Conservation (phyloP, 2,888 invertebrate genomes). For the Euproctis similis region DNA sequence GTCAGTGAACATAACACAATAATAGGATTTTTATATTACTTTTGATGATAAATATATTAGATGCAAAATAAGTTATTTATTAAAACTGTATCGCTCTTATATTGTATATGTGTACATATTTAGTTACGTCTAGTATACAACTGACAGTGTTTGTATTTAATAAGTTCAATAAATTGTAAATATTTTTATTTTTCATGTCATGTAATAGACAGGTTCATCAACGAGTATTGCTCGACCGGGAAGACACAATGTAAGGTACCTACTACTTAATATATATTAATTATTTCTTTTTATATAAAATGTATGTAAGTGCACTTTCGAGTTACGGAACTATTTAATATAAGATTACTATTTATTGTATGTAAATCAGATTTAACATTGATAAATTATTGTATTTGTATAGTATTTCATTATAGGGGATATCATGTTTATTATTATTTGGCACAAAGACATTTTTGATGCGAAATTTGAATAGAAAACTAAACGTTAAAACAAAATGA, state of each 20-base stretch:
- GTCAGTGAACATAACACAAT: too few species aligned
- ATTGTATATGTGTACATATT: conserved; percentile 67
- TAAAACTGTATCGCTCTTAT: conserved; percentile 42
- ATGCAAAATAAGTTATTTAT: too few species aligned
- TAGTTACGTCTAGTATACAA: conserved; percentile 65
- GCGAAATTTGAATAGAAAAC: conserved; percentile 11
- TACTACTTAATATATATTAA: conserved; percentile 61
- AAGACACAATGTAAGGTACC: conserved; percentile 35
- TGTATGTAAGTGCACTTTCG: conserved; percentile 73
- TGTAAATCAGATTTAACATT: conserved; percentile 36
- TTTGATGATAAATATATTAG: too few species aligned
- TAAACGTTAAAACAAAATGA: conserved; percentile 8
- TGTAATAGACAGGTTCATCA: conserved; percentile 57
- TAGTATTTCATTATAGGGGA: conserved; percentile 9
- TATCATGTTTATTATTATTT: conserved; percentile 27
- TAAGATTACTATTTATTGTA: conserved; percentile 38
- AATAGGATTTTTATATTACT: too few species aligned
- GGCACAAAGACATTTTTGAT: conserved; percentile 19
- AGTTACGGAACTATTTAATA: conserved; percentile 66
- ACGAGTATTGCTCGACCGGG: conserved; percentile 57
- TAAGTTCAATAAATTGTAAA: conserved; percentile 72
- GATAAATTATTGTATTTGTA: conserved; percentile 17
- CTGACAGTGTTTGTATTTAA: conserved; percentile 63
- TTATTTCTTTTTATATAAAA: conserved; percentile 58
- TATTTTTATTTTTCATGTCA: conserved; percentile 64